These are phyloP conservation scores for Phengaris arion DNA, from an alignment of 2,888 invertebrate genomes.

Conservation along the genomic window DNA sequence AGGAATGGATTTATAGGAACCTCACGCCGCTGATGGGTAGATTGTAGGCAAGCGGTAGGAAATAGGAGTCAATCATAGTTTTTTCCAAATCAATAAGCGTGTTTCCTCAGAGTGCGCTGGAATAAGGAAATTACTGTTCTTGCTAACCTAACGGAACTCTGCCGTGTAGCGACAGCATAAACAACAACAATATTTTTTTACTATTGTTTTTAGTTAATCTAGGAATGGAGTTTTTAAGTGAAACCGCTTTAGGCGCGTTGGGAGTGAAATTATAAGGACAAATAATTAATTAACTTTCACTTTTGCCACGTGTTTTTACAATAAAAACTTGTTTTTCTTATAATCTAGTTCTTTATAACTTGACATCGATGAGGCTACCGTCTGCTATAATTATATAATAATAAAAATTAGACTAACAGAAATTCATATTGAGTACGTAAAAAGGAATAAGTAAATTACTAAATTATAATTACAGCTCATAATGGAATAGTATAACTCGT, in stretches of 20 bases:
- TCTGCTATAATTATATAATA: not conserved
- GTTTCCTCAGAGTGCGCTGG: conserved; percentile 15
- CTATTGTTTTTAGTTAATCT: not conserved
- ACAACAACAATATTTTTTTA: not conserved
- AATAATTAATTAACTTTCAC: too few species aligned
- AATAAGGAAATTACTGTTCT: conserved; percentile 28
- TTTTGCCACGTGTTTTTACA: too few species aligned
- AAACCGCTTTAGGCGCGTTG: too few species aligned
- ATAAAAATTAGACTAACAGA: too few species aligned
- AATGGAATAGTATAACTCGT: not conserved
- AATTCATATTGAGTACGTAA: not conserved
- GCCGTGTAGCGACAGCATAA: not conserved
- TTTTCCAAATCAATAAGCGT: not conserved
- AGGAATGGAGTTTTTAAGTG: too few species aligned
- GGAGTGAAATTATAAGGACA: too few species aligned
- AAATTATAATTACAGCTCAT: not conserved
- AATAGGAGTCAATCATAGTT: conserved; percentile 4
- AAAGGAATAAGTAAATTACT: not conserved
- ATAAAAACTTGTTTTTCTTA: too few species aligned
- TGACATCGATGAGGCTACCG: conserved; percentile 11
- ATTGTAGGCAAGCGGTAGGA: not conserved
- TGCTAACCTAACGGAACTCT: conserved; percentile 16
- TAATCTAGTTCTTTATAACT: not conserved
- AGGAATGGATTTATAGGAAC: too few species aligned
- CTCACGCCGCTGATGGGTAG: not conserved